phyloP scores from a whole-genome alignment of 2,888 invertebrate genomes.

The Linnaemya tessellans region DNA sequence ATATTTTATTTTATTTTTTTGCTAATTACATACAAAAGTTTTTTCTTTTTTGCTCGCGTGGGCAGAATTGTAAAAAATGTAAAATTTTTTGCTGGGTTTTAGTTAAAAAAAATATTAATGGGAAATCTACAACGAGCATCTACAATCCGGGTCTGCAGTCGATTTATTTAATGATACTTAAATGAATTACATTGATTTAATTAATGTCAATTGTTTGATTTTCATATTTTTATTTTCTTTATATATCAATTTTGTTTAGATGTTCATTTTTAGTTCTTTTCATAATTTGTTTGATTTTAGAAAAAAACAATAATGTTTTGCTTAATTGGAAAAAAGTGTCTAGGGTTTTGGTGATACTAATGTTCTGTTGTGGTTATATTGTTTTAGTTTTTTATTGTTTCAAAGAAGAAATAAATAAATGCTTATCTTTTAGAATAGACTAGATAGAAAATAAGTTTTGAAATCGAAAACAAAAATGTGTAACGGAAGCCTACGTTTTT shows the following conservation, averaged over 20 bases:
- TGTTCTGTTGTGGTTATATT: constrained; percentile 73
- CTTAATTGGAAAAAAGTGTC: constrained; percentile 70
- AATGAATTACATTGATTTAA: constrained; percentile 64
- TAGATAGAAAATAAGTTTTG: constrained; percentile 3
- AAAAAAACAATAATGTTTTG: constrained; percentile 71
- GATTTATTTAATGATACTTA: constrained; percentile 74
- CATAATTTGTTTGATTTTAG: constrained; percentile 56
- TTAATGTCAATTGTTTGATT: constrained; percentile 61
- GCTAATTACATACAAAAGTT: neutral
- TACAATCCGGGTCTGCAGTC: constrained; percentile 83
- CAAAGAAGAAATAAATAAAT: constrained; percentile 45
- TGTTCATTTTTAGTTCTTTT: constrained; percentile 59
- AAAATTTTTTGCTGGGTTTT: constrained; percentile 46
- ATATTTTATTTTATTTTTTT: neutral
- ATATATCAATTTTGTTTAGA: constrained; percentile 53
- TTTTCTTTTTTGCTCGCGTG: neutral
- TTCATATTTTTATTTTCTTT: constrained; percentile 59
- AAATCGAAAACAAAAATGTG: neutral
- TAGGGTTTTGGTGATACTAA: constrained; percentile 72
- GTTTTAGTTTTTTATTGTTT: constrained; percentile 73
- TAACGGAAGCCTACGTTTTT: neutral
- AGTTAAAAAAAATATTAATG: constrained; percentile 15
- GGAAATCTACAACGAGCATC: constrained; percentile 69
- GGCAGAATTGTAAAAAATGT: constrained; percentile 21
- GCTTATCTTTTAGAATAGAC: constrained; percentile 36